Conservation (phyloP, 2,888 invertebrate species). For the Ommatoiulus sabulosus region DNA sequence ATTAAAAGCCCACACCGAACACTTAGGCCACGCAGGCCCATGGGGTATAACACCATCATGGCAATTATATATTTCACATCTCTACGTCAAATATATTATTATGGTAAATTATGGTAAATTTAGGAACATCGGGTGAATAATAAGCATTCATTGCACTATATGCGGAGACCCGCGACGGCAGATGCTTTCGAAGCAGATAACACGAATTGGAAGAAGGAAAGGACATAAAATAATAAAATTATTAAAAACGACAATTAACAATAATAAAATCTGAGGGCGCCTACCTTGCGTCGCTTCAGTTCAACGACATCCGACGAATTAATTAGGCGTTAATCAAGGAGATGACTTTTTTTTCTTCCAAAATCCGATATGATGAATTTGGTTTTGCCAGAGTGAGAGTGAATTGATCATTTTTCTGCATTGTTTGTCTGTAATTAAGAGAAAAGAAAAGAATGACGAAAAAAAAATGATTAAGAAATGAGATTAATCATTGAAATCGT, state of each 20-base stretch:
- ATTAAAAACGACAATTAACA: conserved; percentile 30
- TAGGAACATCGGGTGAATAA: conserved; percentile 18
- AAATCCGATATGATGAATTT: conserved; percentile 30
- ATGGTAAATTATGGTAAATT: conserved; percentile 35
- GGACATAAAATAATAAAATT: conserved; percentile 39
- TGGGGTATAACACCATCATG: neutral
- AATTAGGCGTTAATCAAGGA: conserved; percentile 40
- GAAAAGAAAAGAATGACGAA: neutral
- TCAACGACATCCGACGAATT: conserved; percentile 43
- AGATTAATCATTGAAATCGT: conserved; percentile 43
- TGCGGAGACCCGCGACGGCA: neutral
- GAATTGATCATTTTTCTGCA: conserved; percentile 39
- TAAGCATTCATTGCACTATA: neutral
- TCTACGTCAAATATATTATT: neutral
- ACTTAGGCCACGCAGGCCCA: neutral
- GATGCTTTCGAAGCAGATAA: neutral
- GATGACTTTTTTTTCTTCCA: conserved; percentile 14
- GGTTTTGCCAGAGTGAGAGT: neutral
- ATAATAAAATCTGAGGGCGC: conserved; percentile 32
- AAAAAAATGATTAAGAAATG: conserved; percentile 35
- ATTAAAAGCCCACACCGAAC: neutral
- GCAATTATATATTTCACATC: conserved; percentile 12
- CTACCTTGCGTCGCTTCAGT: conserved; percentile 27
- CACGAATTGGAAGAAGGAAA: neutral
- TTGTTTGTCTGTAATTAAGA: conserved; percentile 43